A percentile compares a stretch with the other conserved stretches of the same genome.
Evolutionary conservation across 1,140 invertebrate species (phyloP).

Genomic region (Battus philenor): DNA sequence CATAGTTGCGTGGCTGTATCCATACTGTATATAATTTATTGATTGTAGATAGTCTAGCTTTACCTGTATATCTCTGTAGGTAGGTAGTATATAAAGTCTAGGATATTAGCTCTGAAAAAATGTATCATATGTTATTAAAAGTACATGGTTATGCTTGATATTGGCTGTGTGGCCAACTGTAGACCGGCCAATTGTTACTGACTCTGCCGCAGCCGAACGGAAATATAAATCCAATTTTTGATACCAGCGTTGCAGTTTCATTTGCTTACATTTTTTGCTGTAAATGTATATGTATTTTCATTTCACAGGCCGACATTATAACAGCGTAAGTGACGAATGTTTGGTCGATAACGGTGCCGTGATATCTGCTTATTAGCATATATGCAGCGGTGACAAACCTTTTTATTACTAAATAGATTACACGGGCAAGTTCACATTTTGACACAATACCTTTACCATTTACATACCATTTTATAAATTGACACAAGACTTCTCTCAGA

Average conservation of each 20-base stretch:
- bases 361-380: too few relatives aligned
- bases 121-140: slow-evolving; percentile 74
- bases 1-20: slow-evolving; percentile 57
- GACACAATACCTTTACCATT: too few relatives aligned
- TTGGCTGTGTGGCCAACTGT: slow-evolving; percentile 67
- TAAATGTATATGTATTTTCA: too few relatives aligned
- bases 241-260: slow-evolving; percentile 61
- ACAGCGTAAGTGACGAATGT: too few relatives aligned
- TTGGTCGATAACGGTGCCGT: too few relatives aligned
- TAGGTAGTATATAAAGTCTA: slow-evolving; percentile 69
- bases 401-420: too few relatives aligned
- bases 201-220: slow-evolving; percentile 59
- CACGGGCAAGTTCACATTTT: too few relatives aligned
- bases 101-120: slow-evolving; percentile 72
- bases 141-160: slow-evolving; percentile 74
- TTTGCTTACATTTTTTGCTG: too few relatives aligned
- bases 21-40: slow-evolving; percentile 75
- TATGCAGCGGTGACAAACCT: too few relatives aligned
- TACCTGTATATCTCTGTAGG: slow-evolving; percentile 73
- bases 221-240: slow-evolving; percentile 75
- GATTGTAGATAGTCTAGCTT: slow-evolving; percentile 71
- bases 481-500: too few relatives aligned
- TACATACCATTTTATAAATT: too few relatives aligned
- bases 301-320: too few relatives aligned
- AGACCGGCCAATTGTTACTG: slow-evolving; percentile 71